These are phyloP conservation scores for Herpailurus yagouaroundi DNA, from an alignment of 2,113 vertebrate species.

Conservation along the genomic window DNA sequence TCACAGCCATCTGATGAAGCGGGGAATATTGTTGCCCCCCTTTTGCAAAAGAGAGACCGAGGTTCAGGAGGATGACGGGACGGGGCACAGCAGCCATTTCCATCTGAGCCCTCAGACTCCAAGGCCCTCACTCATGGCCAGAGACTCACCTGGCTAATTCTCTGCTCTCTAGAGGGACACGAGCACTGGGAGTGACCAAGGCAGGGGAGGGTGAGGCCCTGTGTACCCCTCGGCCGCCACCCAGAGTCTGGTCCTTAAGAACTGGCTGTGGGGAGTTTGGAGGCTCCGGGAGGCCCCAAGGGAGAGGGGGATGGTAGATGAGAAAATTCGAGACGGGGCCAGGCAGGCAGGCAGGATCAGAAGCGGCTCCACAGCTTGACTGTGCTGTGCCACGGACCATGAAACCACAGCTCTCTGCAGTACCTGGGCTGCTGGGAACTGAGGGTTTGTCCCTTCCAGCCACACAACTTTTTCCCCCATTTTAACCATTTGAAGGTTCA, in stretches of 20 bases:
- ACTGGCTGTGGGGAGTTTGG: not conserved
- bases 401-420: conserved; percentile 70
- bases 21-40: not conserved
- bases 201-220: not conserved
- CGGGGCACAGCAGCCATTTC: not conserved
- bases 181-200: not conserved
- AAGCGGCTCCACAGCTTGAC: not conserved
- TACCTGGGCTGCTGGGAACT: conserved; percentile 59
- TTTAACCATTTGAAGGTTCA: conserved; percentile 55
- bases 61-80: not conserved
- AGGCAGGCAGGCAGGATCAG: conserved; percentile 31
- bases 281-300: not conserved
- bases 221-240: not conserved
- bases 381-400: not conserved
- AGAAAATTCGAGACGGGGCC: conserved; percentile 47
- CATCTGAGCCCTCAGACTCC: not conserved
- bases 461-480: not conserved
- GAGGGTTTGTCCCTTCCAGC: not conserved
- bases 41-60: not conserved
- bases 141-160: not conserved
- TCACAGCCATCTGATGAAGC: accelerated
- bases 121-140: accelerated
- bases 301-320: not conserved
- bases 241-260: not conserved
- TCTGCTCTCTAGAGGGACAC: not conserved